Evolutionary conservation across 2,113 vertebrate species (phyloP), one percentile per base, ranked within the genome.

Genomic region (Chrysochloris asiatica): DNA sequence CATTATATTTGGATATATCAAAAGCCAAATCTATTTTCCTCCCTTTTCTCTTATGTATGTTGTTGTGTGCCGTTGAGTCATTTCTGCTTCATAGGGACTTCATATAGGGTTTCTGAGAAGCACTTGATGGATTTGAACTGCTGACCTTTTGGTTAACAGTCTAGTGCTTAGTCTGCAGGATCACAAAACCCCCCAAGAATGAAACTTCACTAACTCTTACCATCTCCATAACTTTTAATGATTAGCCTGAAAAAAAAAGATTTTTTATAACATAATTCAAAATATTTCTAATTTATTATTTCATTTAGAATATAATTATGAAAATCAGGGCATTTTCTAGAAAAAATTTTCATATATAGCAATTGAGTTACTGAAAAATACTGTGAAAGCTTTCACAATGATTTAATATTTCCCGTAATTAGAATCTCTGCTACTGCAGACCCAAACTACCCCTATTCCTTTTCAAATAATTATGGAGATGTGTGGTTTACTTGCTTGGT

Each of bases 381-480:
- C 4, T n/a, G 2, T 26, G 24, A 59, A 33, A 52, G 2, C 3
- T 36, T 77, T 54, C 38, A n/a, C 0, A 30, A 26, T 5, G 47
- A 52, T 78, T 61, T 43, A 48, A 8, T 45, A 43, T 67, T 78
- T 88, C 3, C 4, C 30, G 8, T 28, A 13, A 13, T 92, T 36
- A 48, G 48, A 33, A 61, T 78, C 21, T 43, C 63, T 89, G 9
- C 33, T n/a, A 33, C 4, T 3, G 2, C 2, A 0, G 24, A 28
- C 10, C 1, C 33, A 0, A 5, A 65, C 30, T 26, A 38, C 16
- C 16, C 28, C 0, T 2, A 5, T 7, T 65, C 10, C 5, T 5
- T 81, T 90, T n/a, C 22, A 41, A 24, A 28, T 0, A 24, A 10
- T 8, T 33, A 11, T 5, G 16, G 21, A 28, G 6, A 22, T 14